Percentiles rank a stretch among this genome's conserved stretches.
Conservation (phyloP, 2,797 vertebrate genomes). For the Myotis findleyi region DNA sequence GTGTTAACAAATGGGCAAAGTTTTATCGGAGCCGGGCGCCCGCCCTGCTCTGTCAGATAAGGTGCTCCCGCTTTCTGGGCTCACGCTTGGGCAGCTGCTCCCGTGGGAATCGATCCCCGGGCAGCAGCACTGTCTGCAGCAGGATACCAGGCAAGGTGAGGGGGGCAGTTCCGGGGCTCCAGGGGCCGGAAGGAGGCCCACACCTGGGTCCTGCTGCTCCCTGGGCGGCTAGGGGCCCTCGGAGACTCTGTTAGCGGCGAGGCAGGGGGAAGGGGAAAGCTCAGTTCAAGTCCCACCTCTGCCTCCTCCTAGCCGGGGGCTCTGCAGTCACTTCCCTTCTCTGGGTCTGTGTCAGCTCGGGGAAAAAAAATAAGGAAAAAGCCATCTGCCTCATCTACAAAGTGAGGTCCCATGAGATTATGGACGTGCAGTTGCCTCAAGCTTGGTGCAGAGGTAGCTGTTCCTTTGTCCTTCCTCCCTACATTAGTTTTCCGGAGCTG, state of each 20-base stretch:
- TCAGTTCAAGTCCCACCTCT: not conserved
- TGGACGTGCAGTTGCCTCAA: rapidly evolving
- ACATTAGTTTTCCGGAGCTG: not conserved
- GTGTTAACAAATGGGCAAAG: constrained; percentile 36
- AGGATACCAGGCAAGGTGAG: rapidly evolving
- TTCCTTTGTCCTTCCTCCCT: not conserved
- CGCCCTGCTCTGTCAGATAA: not conserved
- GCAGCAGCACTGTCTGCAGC: rapidly evolving
- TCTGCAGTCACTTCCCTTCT: not conserved
- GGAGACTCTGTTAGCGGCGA: rapidly evolving
- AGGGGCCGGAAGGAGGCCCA: no score
- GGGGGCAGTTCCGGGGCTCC: not conserved
- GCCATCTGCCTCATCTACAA: not conserved
- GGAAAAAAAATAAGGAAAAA: not conserved
- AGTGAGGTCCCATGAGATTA: not conserved
- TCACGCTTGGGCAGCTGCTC: rapidly evolving
- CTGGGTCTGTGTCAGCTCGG: not conserved
- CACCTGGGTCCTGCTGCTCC: no score
- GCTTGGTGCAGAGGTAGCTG: rapidly evolving
- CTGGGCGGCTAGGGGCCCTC: not conserved
- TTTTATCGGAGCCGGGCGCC: not conserved
- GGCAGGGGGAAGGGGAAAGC: not conserved
- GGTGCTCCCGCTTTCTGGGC: not conserved
- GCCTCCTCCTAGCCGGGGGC: not conserved
- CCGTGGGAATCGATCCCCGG: rapidly evolving